Evolutionary conservation across 2,113 vertebrate species (phyloP), one percentile per base, ranked within the genome.

Genomic region (Theristicus caerulescens): DNA sequence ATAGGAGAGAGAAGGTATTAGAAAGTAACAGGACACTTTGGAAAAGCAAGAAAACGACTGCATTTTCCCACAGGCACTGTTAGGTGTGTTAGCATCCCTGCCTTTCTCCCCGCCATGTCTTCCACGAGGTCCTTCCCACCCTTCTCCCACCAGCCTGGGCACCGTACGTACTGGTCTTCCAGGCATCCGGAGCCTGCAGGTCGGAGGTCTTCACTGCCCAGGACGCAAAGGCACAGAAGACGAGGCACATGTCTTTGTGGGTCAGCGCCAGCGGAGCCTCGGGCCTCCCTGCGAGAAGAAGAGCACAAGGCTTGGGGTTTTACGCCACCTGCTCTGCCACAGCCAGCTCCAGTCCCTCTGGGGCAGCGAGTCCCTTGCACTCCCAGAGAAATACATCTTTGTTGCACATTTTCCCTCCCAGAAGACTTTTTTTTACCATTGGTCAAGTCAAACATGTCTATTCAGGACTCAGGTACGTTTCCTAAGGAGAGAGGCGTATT

Each of bases 141-240:
- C 86, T 69, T 42, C 13, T 52, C 27, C 21, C 2, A 0, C 38
- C 82, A 14, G 27, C 36, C 20, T 10, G 59, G 67, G 52, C 76
- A 61, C 49, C 19, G 67, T 61, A 94, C 98, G 5, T 98, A 99
- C 99, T 98, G 94, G 99, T 99, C 93, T 99, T 99, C 99, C 99
- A 99, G 76, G 98, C 98, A 24, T 99, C 99, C 13, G 98, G 98
- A 81, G 98, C 98, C 20, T 99, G 98, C 80, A 99, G 98, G 70
- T 99, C 98, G 6, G 98, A 98, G 6, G 99, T 99, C 96, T 98
- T 99, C 93, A 99, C 97, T 2, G 99, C 99, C 99, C 99, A 99
- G 9, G 99, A 99, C 1, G 99, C 99, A 86, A 99, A 99, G 25
- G 99, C 99, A 27, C 99, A 99, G 82, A 99, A 99, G 66, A 99